Base-by-base conservation (phyloP, 2,113 vertebrate genomes). In the Pelusios castaneus region DNA sequence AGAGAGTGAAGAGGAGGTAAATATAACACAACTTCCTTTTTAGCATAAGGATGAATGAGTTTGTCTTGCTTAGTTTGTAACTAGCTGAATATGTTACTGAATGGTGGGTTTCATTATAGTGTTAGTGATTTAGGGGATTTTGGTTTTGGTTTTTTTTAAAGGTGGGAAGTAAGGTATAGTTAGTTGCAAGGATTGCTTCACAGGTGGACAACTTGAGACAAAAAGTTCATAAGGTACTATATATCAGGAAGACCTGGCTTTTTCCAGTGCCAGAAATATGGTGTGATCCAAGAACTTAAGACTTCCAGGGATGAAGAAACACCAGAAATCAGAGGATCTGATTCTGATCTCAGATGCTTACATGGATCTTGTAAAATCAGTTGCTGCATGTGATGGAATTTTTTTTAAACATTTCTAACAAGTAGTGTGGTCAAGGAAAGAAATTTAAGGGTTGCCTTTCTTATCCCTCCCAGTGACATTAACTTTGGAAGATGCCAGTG, bases 1-100 rank as follows among this genome's bases (percentile, higher is more conserved):
- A 38, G 98, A 99, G 76, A 98, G 98, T 34, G 98, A 98, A 79
- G 98, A 99, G 45, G 98, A 98, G 95, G 98, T 98, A 97, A 95
- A 84, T 24, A 82, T 16, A 43, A 88, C 90, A 51, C 90, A 51
- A 58, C 1, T 41, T 90, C 21, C 6, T 80, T 87, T 91, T 83
- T 51, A 81, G 1, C 5, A 9, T 45, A 56, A 5, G 1, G 29
- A 25, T 93, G 27, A 84, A 84, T 52, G 12, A 2, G 5, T 45
- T 56, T 56, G 22, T 89, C 38, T 87, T 38, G n/a, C n/a, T 49
- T 60, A 82, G 0, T 63, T 91, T 87, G 29, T 78, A 14, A 4
- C 54, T 52, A 21, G 41, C 25, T 89, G 51, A 4, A 76, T 86
- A 38, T 21, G 34, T 67, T 81, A 22, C 5, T 0, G 3, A 1